These are phyloP conservation scores for Garrulus glandarius DNA, from an alignment of 2,797 vertebrate genomes.

Conservation along the genomic window DNA sequence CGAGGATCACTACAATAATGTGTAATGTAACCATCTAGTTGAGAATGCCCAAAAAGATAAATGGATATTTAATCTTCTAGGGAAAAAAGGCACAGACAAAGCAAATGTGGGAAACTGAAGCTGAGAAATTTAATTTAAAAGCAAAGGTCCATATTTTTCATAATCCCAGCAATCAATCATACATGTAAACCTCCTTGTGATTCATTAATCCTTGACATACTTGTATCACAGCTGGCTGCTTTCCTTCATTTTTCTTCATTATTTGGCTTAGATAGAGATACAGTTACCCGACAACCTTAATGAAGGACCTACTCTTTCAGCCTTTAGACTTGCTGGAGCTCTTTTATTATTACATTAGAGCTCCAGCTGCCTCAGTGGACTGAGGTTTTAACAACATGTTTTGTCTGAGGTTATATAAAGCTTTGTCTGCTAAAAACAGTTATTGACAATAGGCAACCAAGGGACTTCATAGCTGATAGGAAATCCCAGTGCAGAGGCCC, in stretches of 20 bases:
- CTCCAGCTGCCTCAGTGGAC: neutral
- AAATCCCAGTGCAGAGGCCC: constrained; percentile 13
- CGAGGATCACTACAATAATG: neutral
- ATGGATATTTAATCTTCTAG: neutral
- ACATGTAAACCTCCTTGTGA: fast-evolving
- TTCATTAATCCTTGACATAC: neutral
- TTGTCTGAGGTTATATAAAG: neutral
- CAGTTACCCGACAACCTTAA: neutral
- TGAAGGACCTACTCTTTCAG: neutral
- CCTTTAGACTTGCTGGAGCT: neutral
- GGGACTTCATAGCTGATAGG: neutral
- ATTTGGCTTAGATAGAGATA: neutral
- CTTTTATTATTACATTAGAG: neutral
- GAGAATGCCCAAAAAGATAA: neutral
- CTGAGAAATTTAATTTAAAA: neutral
- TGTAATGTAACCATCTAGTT: neutral
- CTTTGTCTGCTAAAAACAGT: neutral
- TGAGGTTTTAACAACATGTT: neutral
- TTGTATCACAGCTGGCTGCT: neutral
- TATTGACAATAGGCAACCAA: neutral
- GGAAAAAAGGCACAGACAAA: neutral
- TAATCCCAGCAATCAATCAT: neutral
- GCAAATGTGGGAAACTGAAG: neutral
- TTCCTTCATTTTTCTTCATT: neutral
- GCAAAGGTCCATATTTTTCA: neutral